Percentiles rank a stretch among this genome's conserved stretches.
phyloP scores from a whole-genome alignment of 2,888 invertebrate genomes.

The Acleris holmiana region DNA sequence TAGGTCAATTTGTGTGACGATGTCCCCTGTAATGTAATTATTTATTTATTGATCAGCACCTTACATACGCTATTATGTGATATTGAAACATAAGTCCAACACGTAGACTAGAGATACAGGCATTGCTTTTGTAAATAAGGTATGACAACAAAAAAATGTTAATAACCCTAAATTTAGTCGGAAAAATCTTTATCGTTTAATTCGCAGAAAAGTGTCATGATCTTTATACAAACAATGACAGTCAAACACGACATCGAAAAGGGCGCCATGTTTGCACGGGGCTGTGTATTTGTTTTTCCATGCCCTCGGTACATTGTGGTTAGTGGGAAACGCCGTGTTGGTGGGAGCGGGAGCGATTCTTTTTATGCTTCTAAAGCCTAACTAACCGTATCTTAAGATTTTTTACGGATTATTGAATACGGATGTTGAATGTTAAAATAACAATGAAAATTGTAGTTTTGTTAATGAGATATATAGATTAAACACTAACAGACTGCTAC shows the following conservation, averaged over 20 bases:
- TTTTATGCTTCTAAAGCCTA: slow-evolving; percentile 2
- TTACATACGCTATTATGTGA: too few relatives aligned
- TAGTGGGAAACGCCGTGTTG: slow-evolving; percentile 42
- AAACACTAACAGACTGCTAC: neutral
- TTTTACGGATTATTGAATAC: neutral
- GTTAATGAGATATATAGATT: too few relatives aligned
- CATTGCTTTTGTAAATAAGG: too few relatives aligned
- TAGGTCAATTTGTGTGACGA: too few relatives aligned
- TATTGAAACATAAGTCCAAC: too few relatives aligned
- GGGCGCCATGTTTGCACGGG: slow-evolving; percentile 60
- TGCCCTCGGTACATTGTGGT: slow-evolving; percentile 51
- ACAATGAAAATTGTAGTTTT: too few relatives aligned
- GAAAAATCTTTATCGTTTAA: slow-evolving; percentile 24
- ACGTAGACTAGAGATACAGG: too few relatives aligned
- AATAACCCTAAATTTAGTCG: too few relatives aligned
- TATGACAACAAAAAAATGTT: too few relatives aligned
- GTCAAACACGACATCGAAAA: slow-evolving; percentile 56
- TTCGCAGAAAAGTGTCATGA: slow-evolving; percentile 36
- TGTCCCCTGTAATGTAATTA: too few relatives aligned
- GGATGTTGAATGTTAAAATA: too few relatives aligned
- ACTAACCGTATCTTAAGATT: neutral
- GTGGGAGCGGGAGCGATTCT: slow-evolving; percentile 17
- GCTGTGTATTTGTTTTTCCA: slow-evolving; percentile 62
- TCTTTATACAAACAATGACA: slow-evolving; percentile 57
- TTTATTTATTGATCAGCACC: too few relatives aligned